Base-by-base conservation (phyloP, 2,113 vertebrate species). In the Planiliza haematocheilus region DNA sequence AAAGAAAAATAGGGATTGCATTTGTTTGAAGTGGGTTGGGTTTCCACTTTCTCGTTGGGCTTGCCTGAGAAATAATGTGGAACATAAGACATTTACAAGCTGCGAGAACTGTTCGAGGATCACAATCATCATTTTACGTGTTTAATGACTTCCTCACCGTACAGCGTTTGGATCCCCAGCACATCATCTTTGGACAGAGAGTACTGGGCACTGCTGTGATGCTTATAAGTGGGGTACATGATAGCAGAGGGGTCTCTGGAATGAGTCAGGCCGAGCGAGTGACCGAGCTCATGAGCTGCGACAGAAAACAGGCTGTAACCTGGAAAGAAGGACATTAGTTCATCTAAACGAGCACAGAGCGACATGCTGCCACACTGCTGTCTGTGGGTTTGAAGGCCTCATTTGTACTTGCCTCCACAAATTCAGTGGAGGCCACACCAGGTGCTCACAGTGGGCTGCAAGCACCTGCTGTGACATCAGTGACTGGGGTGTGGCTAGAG, bases 181-280 rank as follows among this genome's bases (percentile, higher is more conserved):
- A 87, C 77, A 5, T 95, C 89, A 0, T 94, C 94, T 66, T 82
- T 91, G 34, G 93, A 87, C 2, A 96, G 93, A 10, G 18, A 88
- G 73, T 93, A 92, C 30, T 90, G 83, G 14, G 79, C 88, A 1
- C 84, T 75, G 74, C 89, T 81, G 21, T 89, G 78, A 61, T 91
- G 87, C 82, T 90, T 94, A 66, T 95, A 95, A 21, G 85, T 94
- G 10, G 94, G 93, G 74, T 93, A 90, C 89, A 94, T 96, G 64
- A 95, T 77, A 20, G 91, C 91, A 11, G 92, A 89, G 0, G 91
- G 91, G 12, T 94, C 93, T 69, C 55, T 89, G 12, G 91, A 95
- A 74, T 94, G 94, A 21, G 89, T 67, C 18, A 95, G 87, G 20
- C 94, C 94, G 68, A 95, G 81, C 0, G 92, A 92, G 37, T 94